A percentile compares a stretch with the other conserved stretches of the same genome.
Conservation (phyloP, 1,140 invertebrate species). For the Teleogryllus occipitalis region DNA sequence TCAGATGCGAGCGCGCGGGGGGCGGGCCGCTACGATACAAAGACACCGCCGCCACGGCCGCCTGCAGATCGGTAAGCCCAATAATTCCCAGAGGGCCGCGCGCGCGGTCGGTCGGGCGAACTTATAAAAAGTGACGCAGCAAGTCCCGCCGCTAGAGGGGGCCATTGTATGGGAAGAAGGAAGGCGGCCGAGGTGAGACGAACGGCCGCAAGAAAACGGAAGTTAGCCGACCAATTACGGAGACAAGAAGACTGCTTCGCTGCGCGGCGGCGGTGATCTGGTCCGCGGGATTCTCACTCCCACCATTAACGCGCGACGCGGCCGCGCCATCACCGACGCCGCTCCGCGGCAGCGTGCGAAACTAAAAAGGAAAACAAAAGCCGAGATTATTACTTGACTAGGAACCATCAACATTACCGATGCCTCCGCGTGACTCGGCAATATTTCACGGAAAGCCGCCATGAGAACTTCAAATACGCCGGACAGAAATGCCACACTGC, state of each 20-base stretch:
- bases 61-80: background rate
- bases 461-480: background rate
- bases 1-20: background rate
- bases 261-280: background rate
- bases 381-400: background rate
- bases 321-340: background rate
- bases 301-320: background rate
- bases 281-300: background rate
- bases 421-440: background rate
- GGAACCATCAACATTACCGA: constrained; percentile 3
- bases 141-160: background rate
- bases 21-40: background rate
- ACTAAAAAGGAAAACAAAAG: constrained; percentile 1
- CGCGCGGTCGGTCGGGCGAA: background rate
- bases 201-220: background rate
- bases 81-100: background rate
- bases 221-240: background rate
- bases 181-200: no score
- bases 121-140: background rate
- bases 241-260: background rate
- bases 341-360: background rate
- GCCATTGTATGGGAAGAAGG: background rate
- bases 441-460: background rate
- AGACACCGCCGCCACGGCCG: background rate
- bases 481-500: background rate